These are phyloP conservation scores for Geococcyx californianus DNA, from an alignment of 2,113 vertebrate genomes.

Conservation along the genomic window DNA sequence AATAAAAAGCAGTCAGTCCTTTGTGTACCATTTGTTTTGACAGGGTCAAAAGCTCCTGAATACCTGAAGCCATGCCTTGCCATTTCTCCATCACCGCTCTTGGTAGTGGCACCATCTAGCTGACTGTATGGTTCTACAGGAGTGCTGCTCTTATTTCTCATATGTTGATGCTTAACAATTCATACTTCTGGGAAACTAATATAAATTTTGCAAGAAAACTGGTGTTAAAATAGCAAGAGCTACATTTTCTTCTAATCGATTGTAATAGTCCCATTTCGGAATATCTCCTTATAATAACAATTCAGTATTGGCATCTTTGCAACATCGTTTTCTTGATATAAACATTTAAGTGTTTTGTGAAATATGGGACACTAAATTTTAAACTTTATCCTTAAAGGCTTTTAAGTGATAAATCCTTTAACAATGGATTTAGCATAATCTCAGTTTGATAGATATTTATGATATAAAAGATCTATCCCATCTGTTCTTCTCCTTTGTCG, in stretches of 20 bases:
- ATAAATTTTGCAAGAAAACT: neutral
- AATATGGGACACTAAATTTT: neutral
- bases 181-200: neutral
- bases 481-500: neutral
- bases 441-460: constrained; percentile 9
- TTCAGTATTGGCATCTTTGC: neutral
- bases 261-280: neutral
- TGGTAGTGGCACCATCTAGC: neutral
- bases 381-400: neutral
- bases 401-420: neutral
- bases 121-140: neutral
- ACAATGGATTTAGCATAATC: constrained; percentile 4
- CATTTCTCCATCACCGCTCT: neutral
- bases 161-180: neutral
- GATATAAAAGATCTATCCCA: neutral
- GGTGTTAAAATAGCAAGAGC: neutral
- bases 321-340: neutral
- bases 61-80: neutral
- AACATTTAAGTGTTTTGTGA: neutral
- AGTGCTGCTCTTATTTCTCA: neutral
- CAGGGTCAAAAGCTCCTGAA: neutral
- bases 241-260: neutral
- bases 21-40: neutral
- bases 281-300: neutral
- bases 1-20: neutral